Evolutionary conservation across 2,888 invertebrate genomes (phyloP).

Genomic region (Cheilosia vulpina): DNA sequence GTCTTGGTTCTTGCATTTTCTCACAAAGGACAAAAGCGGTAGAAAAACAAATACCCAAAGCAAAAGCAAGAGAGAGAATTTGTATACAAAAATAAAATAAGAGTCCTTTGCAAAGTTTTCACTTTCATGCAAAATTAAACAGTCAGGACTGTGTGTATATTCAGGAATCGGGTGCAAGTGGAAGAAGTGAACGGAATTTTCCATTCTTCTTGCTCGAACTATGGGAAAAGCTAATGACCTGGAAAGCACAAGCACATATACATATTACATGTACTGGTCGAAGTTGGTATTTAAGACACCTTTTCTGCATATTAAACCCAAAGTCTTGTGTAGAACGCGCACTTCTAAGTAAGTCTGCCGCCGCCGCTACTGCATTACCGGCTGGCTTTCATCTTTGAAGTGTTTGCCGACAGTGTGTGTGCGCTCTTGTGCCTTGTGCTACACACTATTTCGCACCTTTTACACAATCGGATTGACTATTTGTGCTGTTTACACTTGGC

Average conservation of each 20-base stretch:
- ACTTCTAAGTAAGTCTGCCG: constrained; percentile 40
- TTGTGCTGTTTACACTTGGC: constrained; percentile 24
- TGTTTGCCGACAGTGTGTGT: constrained; percentile 2
- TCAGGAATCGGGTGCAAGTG: background rate
- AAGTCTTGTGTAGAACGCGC: constrained; percentile 45
- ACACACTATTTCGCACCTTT: constrained; percentile 72
- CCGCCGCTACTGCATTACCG: background rate
- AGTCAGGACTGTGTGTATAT: constrained; percentile 32
- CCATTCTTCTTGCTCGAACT: constrained; percentile 23
- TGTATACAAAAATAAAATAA: constrained; percentile 37
- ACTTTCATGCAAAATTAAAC: constrained; percentile 76
- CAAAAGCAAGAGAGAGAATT: constrained; percentile 12
- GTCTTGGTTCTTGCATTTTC: constrained; percentile 61
- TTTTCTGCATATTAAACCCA: constrained; percentile 61
- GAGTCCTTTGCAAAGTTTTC: constrained; percentile 74
- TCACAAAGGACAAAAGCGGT: constrained; percentile 42
- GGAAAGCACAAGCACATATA: constrained; percentile 42
- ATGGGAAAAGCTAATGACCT: constrained; percentile 68
- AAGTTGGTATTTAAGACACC: constrained; percentile 61
- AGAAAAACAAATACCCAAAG: constrained; percentile 13
- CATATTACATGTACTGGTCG: background rate
- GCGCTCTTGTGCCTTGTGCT: constrained; percentile 3
- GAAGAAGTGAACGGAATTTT: constrained; percentile 14
- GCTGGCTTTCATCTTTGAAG: constrained; percentile 46
- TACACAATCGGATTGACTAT: constrained; percentile 60